A percentile compares a stretch with the other conserved stretches of the same genome.
These are phyloP conservation scores for Centropristis striata DNA, from an alignment of 2,113 vertebrate genomes.

Conservation along the genomic window DNA sequence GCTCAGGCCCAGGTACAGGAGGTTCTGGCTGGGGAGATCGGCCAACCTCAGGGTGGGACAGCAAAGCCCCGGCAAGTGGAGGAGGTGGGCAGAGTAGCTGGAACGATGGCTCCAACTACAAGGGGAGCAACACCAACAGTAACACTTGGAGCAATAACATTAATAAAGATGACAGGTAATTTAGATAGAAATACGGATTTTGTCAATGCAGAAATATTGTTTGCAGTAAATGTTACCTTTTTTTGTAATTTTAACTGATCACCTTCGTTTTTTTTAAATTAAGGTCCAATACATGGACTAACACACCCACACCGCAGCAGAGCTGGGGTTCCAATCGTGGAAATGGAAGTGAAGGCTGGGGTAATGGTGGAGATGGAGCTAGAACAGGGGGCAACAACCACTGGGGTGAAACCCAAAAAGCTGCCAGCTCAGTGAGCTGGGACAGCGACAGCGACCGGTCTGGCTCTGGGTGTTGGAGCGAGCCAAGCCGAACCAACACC, in stretches of 20 bases:
- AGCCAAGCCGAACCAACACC: constrained; percentile 87
- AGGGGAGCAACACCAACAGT: constrained; percentile 59
- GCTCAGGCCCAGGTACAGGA: constrained; percentile 83
- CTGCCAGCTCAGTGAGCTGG: constrained; percentile 88
- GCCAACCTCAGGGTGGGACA: constrained; percentile 88
- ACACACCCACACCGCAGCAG: constrained; percentile 90
- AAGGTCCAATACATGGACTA: constrained; percentile 90
- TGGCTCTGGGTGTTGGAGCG: constrained; percentile 92
- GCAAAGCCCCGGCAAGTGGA: constrained; percentile 86
- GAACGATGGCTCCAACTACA: constrained; percentile 76
- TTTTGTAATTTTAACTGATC: constrained; percentile 71
- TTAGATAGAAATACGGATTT: neutral
- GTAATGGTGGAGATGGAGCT: constrained; percentile 78
- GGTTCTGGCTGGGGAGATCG: constrained; percentile 76
- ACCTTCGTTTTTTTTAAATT: constrained; percentile 28
- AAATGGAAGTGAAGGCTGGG: constrained; percentile 83
- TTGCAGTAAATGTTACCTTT: neutral
- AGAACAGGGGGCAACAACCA: constrained; percentile 86
- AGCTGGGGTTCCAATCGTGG: constrained; percentile 88
- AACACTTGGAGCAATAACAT: constrained; percentile 78
- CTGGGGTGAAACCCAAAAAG: constrained; percentile 92
- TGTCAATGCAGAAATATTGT: neutral
- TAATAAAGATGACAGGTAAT: constrained; percentile 82
- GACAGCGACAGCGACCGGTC: constrained; percentile 94
- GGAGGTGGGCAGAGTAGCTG: constrained; percentile 87